These are phyloP conservation scores for Toxostoma redivivum DNA, from an alignment of 2,113 vertebrate species.

Conservation along the genomic window DNA sequence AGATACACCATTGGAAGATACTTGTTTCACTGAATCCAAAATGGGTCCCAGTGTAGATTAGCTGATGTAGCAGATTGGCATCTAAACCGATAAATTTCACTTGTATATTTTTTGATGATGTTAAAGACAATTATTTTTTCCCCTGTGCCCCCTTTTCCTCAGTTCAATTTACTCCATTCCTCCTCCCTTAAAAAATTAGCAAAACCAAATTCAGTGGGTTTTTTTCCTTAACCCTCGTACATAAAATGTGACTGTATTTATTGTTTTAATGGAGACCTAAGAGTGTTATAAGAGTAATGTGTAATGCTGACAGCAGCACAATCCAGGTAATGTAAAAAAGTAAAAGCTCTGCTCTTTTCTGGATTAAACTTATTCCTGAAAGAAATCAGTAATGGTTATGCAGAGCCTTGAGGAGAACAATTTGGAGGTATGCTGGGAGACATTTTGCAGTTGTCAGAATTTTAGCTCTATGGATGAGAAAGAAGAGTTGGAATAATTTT, in stretches of 20 bases:
- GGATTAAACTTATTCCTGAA: not conserved
- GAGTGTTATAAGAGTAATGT: not conserved
- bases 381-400: not conserved
- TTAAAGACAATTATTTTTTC: not conserved
- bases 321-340: not conserved
- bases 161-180: not conserved
- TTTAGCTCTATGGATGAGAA: not conserved
- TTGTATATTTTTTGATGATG: not conserved
- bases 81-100: not conserved
- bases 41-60: not conserved
- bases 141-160: accelerated
- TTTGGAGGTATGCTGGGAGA: not conserved
- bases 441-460: not conserved
- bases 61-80: not conserved
- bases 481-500: not conserved
- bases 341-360: not conserved
- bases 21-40: not conserved
- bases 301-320: not conserved
- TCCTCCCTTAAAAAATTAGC: not conserved
- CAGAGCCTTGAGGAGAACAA: not conserved
- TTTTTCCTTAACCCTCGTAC: not conserved
- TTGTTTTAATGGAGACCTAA: not conserved
- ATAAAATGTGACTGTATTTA: not conserved
- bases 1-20: not conserved
- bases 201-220: not conserved